Evolutionary conservation across 2,797 vertebrate species (phyloP), one percentile per base, ranked within the genome.

Genomic region (Glossophaga mutica): DNA sequence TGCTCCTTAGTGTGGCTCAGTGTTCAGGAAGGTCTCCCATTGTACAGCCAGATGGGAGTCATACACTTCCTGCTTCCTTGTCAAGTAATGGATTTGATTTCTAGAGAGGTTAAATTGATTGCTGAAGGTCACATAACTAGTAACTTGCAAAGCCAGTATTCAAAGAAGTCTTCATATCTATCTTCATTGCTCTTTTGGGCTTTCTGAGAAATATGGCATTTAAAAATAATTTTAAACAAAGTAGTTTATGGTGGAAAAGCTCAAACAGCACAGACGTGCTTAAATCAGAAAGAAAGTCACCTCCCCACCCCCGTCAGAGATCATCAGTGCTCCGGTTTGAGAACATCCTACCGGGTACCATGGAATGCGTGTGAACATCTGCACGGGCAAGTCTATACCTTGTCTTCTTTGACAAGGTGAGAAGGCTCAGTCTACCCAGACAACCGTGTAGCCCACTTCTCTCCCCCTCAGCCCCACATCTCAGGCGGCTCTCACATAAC

Each of bases 161-260:
- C 74, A 83, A 86, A 90, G 37, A 62, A 73, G 39, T 32, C 65
- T 74, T 57, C 24, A 9, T 34, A 62, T 46, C 21, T 62, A 4
- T 67, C 42, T 71, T 55, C 32, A 42, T 90, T 76, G 62, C 39
- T 34, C 84, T 79, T 86, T 70, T 71, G 82, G 74, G 16, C 57
- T 93, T 89, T 78, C 46, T 90, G 71, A 95, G 59, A 92, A 67
- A 78, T 8, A 7, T 32, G 67, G 16, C 37, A 84, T 84, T 96
- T 46, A 22, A 95, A 82, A 74, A 59, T 94, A 57, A 79, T 73
- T 87, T 94, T 87, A 77, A 90, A 76, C 86, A 55, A 46, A 62
- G 34, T 48, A 73, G 77, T 68, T 86, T 52, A 50, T 90, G 21
- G 52, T 39, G 24, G 46, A 87, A 91, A 83, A 81, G 24, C 39